These are phyloP conservation scores for Proctacanthus coquilletti DNA, from an alignment of 1,140 invertebrate genomes.

Conservation along the genomic window DNA sequence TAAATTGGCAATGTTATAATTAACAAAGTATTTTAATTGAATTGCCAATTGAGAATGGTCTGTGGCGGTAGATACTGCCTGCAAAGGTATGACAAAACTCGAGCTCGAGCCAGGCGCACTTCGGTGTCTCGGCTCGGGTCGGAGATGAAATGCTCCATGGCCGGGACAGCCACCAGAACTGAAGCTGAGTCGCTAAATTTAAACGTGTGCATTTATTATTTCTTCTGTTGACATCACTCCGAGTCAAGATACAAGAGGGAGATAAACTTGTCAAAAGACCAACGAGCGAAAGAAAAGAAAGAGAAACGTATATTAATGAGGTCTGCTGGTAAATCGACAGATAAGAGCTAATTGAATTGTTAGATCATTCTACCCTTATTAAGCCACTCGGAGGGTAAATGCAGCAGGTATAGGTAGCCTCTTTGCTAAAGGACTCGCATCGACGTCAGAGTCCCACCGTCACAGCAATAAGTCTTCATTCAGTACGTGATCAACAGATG, in stretches of 20 bases:
- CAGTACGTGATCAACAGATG: too few species aligned
- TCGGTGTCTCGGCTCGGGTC: too few species aligned
- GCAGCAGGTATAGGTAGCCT: too few species aligned
- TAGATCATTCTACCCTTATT: slow-evolving; percentile 4
- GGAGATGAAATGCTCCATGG: not conserved
- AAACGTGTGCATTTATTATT: slow-evolving; percentile 4
- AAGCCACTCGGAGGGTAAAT: too few species aligned
- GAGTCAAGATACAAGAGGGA: not conserved
- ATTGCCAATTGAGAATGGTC: slow-evolving; percentile 1
- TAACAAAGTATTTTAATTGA: slow-evolving; percentile 3
- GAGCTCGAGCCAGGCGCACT: too few species aligned
- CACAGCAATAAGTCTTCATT: too few species aligned
- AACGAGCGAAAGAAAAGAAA: not conserved
- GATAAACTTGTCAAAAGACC: slow-evolving; percentile 4
- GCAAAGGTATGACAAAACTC: too few species aligned
- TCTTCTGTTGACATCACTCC: slow-evolving; percentile 4
- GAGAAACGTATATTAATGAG: slow-evolving; percentile 4
- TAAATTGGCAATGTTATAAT: slow-evolving; percentile 1
- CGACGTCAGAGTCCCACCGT: too few species aligned
- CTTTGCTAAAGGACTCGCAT: too few species aligned
- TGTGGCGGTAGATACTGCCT: too few species aligned
- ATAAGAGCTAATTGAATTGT: slow-evolving; percentile 5
- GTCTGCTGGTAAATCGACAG: slow-evolving; percentile 1
- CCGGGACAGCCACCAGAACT: not conserved
- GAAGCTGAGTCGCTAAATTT: not conserved